Base-by-base conservation (phyloP, 2,888 invertebrate genomes). In the Beris morrisii region DNA sequence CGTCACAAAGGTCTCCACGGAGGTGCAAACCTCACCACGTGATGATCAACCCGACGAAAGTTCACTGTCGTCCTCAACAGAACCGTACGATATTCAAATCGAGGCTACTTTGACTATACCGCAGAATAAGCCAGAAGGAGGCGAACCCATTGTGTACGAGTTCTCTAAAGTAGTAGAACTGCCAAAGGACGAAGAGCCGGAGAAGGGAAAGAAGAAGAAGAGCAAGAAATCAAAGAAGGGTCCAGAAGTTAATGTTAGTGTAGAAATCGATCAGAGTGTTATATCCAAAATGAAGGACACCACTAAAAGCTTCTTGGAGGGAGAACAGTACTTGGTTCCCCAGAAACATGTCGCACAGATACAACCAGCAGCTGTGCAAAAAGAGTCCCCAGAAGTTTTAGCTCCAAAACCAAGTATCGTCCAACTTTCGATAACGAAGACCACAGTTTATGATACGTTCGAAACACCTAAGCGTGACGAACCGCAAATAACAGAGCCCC, bases 71-170 rank as follows among this genome's bases (percentile, higher is more conserved):
- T 80, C 79, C 1, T 72, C 78, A 6, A 75, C 77, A 9, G 76
- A 78, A 1, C 83, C 71, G 82, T 79, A 77, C 56, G 78, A 78
- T 58, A 69, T 79, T 38, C 77, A 80, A 71, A 76, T 80, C 32
- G 73, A 88, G 78, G 89, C 89, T 12, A 84, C 86, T 31, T 86
- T 89, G 3, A 83, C 86, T 70, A 77, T 83, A 13, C 79, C 82
- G 9, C 79, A 85, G 59, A 83, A 85, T 5, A 68, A 79, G 58
- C 77, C 77, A 5, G 45, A 63, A 1, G 38, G 7, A 38, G 38
- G 38, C 9, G 38, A 38, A 9, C 38, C 38, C 38, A 68, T 76
- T 2, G 63, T 79, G 0, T 77, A 75, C 54, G 76, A 79, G 61
- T 77, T 78, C 67, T 76, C 74, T 1, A 75, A 79, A 70, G 76